Conservation (phyloP, 2,888 invertebrate genomes). For the Drosophila nr. perissopoda region DNA sequence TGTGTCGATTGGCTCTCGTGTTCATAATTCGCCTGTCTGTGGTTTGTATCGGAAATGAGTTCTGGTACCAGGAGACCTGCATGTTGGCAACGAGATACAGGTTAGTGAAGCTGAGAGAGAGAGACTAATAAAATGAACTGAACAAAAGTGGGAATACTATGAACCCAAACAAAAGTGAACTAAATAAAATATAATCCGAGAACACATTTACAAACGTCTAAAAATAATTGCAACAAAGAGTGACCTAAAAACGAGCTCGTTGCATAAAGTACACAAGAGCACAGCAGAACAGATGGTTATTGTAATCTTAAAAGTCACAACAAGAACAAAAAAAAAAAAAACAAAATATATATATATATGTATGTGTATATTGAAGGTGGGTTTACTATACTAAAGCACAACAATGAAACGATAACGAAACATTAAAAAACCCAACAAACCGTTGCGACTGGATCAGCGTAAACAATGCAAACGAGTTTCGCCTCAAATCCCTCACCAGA, state of each 20-base stretch:
- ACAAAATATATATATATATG: neutral
- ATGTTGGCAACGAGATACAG: constrained; percentile 17
- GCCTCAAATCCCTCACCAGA: constrained; percentile 90
- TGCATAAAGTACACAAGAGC: constrained; percentile 38
- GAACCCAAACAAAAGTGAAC: constrained; percentile 18
- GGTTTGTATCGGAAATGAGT: constrained; percentile 88
- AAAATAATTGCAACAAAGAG: constrained; percentile 41
- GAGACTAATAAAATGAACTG: constrained; percentile 39
- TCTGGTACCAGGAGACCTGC: constrained; percentile 90
- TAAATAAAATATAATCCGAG: constrained; percentile 22
- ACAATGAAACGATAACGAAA: constrained; percentile 53
- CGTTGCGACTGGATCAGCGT: constrained; percentile 89
- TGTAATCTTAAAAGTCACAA: constrained; percentile 57
- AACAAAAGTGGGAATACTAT: constrained; percentile 1
- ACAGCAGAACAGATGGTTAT: constrained; percentile 35
- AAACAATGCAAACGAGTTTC: constrained; percentile 89
- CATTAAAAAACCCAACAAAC: constrained; percentile 84
- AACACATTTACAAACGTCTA: constrained; percentile 2
- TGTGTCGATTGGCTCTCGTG: constrained; percentile 89
- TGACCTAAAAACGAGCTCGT: constrained; percentile 62
- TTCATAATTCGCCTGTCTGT: constrained; percentile 90
- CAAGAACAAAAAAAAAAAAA: constrained; percentile 27
- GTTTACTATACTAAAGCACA: constrained; percentile 3
- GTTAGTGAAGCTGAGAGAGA: constrained; percentile 1
- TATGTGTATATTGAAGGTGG: constrained; percentile 13